Percentiles rank a stretch among this genome's conserved stretches.
Conservation (phyloP, 1,140 invertebrate species). For the Anastrepha obliqua region DNA sequence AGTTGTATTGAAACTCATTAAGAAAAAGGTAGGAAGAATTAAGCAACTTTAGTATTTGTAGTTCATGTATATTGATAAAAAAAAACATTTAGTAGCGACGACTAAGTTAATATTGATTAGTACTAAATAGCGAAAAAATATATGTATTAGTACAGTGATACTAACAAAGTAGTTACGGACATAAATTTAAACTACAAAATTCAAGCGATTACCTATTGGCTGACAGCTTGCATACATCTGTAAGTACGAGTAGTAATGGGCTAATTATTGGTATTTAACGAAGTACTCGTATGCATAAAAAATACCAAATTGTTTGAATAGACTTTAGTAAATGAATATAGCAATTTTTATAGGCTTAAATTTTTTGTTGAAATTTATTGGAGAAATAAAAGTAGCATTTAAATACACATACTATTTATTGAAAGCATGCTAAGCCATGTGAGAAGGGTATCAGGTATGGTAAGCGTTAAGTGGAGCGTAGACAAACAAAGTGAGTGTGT, state of each 20-base stretch:
- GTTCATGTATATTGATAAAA: conserved; percentile 33
- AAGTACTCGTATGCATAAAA: background rate
- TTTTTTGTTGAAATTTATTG: background rate
- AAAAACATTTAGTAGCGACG: background rate
- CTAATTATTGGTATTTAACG: background rate
- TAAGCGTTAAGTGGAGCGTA: too few species aligned
- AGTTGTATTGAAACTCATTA: conserved; percentile 25
- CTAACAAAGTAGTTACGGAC: background rate
- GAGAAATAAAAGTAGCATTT: background rate
- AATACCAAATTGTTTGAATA: background rate
- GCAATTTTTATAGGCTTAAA: background rate
- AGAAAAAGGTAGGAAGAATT: background rate
- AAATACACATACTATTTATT: background rate
- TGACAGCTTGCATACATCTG: background rate
- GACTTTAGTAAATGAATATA: background rate
- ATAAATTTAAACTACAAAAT: background rate
- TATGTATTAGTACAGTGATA: conserved; percentile 18
- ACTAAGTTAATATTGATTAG: background rate
- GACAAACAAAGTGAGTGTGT: too few species aligned
- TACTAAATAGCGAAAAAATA: background rate
- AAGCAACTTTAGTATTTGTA: conserved; percentile 21
- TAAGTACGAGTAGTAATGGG: background rate
- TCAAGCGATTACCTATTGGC: background rate
- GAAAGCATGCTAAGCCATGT: background rate
- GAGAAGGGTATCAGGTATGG: too few species aligned